Conservation (phyloP, 2,888 invertebrate genomes). For the Acutogordius australiensis region DNA sequence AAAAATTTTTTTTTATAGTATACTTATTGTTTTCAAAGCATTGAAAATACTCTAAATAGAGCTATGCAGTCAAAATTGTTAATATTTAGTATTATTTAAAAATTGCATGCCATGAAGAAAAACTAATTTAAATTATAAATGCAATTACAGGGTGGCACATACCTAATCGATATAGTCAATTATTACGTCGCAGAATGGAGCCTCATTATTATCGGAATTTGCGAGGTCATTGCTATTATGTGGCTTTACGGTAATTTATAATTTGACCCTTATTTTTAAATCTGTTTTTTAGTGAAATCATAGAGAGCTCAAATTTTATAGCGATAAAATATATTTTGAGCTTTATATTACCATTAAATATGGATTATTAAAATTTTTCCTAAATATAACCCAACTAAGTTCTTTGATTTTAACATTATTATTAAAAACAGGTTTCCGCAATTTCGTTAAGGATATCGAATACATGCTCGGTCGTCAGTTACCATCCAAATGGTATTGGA, state of each 20-base stretch:
- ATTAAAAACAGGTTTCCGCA: not conserved
- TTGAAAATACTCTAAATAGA: too few species aligned
- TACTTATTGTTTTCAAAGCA: too few species aligned
- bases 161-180: conserved; percentile 39
- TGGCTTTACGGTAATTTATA: conserved; percentile 45
- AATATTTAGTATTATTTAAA: too few species aligned
- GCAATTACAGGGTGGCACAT: conserved; percentile 40
- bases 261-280: too few species aligned
- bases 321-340: too few species aligned
- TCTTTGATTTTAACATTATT: conserved; percentile 3
- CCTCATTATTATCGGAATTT: conserved; percentile 37
- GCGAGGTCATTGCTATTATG: conserved; percentile 37
- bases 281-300: too few species aligned
- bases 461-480: not conserved
- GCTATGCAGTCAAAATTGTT: too few species aligned
- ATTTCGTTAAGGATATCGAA: conserved; percentile 9
- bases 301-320: too few species aligned
- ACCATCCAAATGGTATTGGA: conserved; percentile 14
- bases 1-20: too few species aligned
- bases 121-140: not conserved
- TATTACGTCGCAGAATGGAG: conserved; percentile 34
- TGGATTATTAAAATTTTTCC: conserved; percentile 8
- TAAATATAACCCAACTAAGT: not conserved
- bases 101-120: too few species aligned
- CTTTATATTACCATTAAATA: conserved; percentile 20